These are phyloP conservation scores for Polymixis lichenea DNA, from an alignment of 2,888 invertebrate species.

Conservation along the genomic window DNA sequence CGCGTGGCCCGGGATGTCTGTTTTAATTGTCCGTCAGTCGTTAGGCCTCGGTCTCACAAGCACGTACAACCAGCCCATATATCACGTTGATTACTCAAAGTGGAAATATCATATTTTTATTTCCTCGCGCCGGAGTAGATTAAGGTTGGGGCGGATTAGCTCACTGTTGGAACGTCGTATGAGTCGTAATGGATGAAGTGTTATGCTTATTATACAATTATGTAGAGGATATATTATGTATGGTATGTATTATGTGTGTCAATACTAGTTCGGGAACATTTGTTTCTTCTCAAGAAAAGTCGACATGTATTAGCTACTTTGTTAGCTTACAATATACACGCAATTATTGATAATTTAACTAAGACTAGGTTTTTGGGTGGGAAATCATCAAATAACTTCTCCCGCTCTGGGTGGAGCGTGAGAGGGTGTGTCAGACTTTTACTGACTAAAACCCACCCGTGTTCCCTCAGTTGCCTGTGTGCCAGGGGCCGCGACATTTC, in stretches of 20 bases:
- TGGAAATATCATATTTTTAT: slow-evolving; percentile 79
- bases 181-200: slow-evolving; percentile 41
- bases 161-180: slow-evolving; percentile 45
- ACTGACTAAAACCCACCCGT: too few species aligned
- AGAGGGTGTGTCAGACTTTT: too few species aligned
- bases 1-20: slow-evolving; percentile 59
- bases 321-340: too few species aligned
- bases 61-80: slow-evolving; percentile 77
- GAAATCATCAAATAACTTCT: too few species aligned
- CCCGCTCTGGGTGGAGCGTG: too few species aligned
- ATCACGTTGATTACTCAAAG: slow-evolving; percentile 83
- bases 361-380: too few species aligned
- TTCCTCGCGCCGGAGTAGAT: slow-evolving; percentile 64
- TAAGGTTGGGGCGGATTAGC: slow-evolving; percentile 66
- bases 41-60: slow-evolving; percentile 70
- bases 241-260: neutral
- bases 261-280: too few species aligned
- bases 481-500: too few species aligned
- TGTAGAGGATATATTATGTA: slow-evolving; percentile 4
- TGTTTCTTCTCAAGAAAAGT: too few species aligned
- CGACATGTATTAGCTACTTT: too few species aligned
- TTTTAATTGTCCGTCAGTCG: slow-evolving; percentile 83
- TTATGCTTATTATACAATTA: slow-evolving; percentile 36
- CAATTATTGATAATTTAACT: too few species aligned
- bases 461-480: too few species aligned